Evolutionary conservation across 2,113 vertebrate species (phyloP).

Genomic region (Micromys minutus): DNA sequence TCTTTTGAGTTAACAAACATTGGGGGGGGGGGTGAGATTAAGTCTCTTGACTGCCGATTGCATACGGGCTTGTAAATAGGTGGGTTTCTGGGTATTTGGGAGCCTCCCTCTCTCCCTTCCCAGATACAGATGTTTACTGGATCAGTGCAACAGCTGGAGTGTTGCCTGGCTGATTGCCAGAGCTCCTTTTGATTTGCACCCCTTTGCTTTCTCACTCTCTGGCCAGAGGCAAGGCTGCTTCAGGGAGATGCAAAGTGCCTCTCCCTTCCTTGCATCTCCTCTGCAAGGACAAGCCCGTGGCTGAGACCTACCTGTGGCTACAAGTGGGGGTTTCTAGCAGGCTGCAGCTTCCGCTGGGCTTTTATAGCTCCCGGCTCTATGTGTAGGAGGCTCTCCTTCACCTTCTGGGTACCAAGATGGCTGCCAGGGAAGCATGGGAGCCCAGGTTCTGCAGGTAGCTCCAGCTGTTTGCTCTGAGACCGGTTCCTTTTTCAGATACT

Average conservation of each 20-base stretch:
- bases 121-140: not conserved
- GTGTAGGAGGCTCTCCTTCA: not conserved
- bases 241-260: not conserved
- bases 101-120: not conserved
- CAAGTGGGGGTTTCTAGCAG: not conserved
- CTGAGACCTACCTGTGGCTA: not conserved
- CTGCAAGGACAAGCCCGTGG: not conserved
- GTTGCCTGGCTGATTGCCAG: not conserved
- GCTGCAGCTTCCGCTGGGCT: not conserved
- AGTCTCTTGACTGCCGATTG: conserved; percentile 75
- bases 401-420: not conserved
- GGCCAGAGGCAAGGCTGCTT: not conserved
- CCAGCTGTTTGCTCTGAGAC: not conserved
- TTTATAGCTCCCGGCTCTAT: not conserved
- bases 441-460: not conserved
- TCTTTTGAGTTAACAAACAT: not conserved
- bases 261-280: not conserved
- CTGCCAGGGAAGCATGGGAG: not conserved
- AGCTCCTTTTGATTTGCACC: not conserved
- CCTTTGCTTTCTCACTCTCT: not conserved
- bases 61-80: conserved; percentile 46
- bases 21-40: conserved; percentile 52
- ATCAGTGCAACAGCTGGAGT: not conserved
- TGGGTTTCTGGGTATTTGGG: conserved; percentile 48
- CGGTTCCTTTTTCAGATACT: not conserved